Base-by-base conservation (phyloP, 1,140 invertebrate species). In the Cotesia vestalis region DNA sequence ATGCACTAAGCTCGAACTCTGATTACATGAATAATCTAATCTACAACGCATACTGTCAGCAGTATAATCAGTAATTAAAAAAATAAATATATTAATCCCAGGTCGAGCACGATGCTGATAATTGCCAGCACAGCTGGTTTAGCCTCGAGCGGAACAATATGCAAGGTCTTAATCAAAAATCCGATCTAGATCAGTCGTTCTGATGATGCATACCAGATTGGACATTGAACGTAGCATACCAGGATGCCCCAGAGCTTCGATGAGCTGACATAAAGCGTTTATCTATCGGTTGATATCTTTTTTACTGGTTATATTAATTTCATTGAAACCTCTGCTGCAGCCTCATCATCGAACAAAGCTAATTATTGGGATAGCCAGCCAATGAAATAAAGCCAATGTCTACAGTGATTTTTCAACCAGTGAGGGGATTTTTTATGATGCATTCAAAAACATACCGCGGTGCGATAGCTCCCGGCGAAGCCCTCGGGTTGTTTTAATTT, bases 401-500 rank as follows among this genome's bases (percentile, higher is more conserved):
- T 9, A 40, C 38, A 40, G 5, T 40, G 38, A 40, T 40, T 40
- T 40, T 40, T 40, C 38, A 40, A 9, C 60, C 20, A n/a, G 35
- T n/a, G 55, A 20, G 36, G 38, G 27, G 20, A 64, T 64, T 14
- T 14, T 59, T 71, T 36, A 52, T 6, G 17, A 66, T 14, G 4
- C 27, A 27, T 27, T 27, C 27, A 27, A 27, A 38, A 20, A 53
- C 53, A 53, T 17, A 63, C 17, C 6, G 34, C 55, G 51, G n/a
- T 20, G 14, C 53, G 17, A 36, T 68, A 61, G 60, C 73, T 73
- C 55, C 59, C 52, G 70, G 77, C 77, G 36, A 38, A 72, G 64
- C 73, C 77, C 36, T 36, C 34, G 72, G 74, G 77, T 75, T 79
- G 71, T 76, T 78, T 77, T 77, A 79, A 79, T 78, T 79, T 79